These are phyloP conservation scores for Dione vanillae DNA, from an alignment of 2,888 invertebrate genomes.

Conservation along the genomic window DNA sequence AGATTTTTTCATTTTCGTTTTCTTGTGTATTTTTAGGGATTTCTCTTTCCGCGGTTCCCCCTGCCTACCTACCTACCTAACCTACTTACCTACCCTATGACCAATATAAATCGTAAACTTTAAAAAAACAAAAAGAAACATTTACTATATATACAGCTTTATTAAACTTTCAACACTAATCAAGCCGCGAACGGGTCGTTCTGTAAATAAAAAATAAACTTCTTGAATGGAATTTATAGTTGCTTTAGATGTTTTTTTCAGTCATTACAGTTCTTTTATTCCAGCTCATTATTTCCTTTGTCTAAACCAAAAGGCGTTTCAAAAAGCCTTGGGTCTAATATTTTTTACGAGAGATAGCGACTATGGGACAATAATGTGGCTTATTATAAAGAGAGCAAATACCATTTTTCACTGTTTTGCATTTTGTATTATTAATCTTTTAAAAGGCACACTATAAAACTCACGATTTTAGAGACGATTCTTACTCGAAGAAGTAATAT, in stretches of 20 bases:
- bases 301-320: constrained; percentile 26
- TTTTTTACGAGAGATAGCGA: constrained; percentile 11
- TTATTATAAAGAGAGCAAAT: constrained; percentile 12
- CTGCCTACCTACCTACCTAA: too few species aligned
- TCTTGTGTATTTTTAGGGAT: too few species aligned
- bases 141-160: too few species aligned
- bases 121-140: too few species aligned
- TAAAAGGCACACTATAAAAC: background rate
- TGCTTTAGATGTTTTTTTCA: background rate
- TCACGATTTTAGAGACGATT: too few species aligned
- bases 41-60: too few species aligned
- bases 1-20: too few species aligned
- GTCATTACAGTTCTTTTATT: constrained; percentile 12
- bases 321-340: constrained; percentile 20
- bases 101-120: too few species aligned
- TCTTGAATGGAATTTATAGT: constrained; percentile 16
- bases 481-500: too few species aligned
- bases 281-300: constrained; percentile 23
- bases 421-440: background rate
- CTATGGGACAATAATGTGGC: constrained; percentile 5
- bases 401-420: constrained; percentile 4
- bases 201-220: background rate
- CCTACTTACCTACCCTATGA: too few species aligned
- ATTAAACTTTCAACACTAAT: too few species aligned
- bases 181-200: too few species aligned